Conservation (phyloP, 2,113 vertebrate species). For the Prunella himalayana region DNA sequence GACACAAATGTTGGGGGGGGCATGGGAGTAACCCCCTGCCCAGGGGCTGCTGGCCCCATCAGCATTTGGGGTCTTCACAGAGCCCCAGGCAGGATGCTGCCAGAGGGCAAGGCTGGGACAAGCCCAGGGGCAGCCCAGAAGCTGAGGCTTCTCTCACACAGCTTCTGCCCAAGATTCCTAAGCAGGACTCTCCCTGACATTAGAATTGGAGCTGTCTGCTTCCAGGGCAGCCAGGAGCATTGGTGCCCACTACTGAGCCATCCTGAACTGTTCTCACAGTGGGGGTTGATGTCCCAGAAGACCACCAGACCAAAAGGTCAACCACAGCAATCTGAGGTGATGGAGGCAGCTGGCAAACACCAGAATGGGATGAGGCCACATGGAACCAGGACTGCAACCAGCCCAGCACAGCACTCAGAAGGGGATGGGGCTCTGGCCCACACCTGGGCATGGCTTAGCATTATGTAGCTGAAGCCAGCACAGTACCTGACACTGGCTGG, state of each 20-base stretch:
- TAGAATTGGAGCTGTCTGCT: neutral
- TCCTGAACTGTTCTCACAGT: neutral
- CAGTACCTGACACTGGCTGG: neutral
- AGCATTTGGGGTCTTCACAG: neutral
- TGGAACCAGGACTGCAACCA: neutral
- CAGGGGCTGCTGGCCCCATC: neutral
- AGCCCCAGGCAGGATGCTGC: accelerated
- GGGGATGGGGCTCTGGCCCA: accelerated
- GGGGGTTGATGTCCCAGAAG: neutral
- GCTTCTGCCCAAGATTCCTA: neutral
- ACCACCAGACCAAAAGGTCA: neutral
- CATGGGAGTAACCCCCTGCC: neutral
- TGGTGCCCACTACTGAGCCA: neutral
- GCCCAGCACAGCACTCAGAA: neutral
- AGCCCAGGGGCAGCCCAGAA: neutral
- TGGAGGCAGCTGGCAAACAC: neutral
- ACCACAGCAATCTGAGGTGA: neutral
- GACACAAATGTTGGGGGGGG: neutral
- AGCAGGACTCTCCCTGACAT: neutral
- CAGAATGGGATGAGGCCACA: neutral
- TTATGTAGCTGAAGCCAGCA: neutral
- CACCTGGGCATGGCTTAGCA: neutral
- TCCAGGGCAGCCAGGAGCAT: accelerated
- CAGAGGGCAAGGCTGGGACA: neutral
- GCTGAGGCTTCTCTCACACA: neutral